phyloP scores from a whole-genome alignment of 2,888 invertebrate genomes.

The Caenorhabditis angaria region DNA sequence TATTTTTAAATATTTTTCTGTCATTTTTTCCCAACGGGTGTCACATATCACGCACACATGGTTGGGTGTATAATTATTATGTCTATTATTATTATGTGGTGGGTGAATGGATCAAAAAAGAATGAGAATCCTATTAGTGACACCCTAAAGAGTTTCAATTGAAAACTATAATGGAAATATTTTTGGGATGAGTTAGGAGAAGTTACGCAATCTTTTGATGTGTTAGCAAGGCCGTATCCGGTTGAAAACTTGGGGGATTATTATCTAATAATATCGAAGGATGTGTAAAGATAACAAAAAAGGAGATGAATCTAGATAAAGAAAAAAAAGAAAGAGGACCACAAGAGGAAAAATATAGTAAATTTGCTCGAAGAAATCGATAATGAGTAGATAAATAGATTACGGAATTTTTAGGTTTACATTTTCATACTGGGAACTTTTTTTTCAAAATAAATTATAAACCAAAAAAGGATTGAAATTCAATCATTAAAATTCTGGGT shows the following conservation, averaged over 20 bases:
- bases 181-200: not conserved
- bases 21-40: not conserved
- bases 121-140: not conserved
- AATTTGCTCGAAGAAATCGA: no score
- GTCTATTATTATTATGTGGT: not conserved
- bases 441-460: no score
- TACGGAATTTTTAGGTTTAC: no score
- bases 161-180: not conserved
- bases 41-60: conserved; percentile 1
- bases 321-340: no score
- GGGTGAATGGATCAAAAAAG: not conserved
- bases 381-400: no score
- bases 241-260: not conserved
- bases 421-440: no score
- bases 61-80: not conserved
- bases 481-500: no score
- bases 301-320: not conserved
- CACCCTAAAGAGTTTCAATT: no score
- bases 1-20: not conserved
- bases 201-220: conserved; percentile 2
- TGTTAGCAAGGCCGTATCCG: conserved; percentile 2
- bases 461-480: no score
- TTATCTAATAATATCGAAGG: conserved; percentile 4
- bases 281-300: conserved; percentile 1
- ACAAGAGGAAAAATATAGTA: no score